These are phyloP conservation scores for Acleris cristana DNA, from an alignment of 2,888 invertebrate genomes.

Conservation along the genomic window DNA sequence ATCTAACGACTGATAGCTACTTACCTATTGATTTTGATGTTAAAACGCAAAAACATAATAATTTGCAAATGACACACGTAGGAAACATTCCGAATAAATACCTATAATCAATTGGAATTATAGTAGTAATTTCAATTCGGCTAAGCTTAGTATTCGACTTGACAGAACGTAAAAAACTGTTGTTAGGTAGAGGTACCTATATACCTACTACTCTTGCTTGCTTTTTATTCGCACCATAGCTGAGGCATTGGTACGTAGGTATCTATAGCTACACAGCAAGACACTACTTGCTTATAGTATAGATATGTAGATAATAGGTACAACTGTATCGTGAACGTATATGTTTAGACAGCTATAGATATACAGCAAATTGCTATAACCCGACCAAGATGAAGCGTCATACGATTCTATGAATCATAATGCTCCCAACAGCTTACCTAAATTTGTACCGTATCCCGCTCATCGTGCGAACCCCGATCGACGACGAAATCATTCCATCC, in stretches of 20 bases:
- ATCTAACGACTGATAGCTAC: not conserved
- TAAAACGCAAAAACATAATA: not conserved
- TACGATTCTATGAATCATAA: constrained; percentile 49
- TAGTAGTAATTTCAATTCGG: too few species aligned
- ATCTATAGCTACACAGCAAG: not conserved
- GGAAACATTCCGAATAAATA: not conserved
- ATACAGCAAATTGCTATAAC: constrained; percentile 69
- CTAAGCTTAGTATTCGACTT: too few species aligned
- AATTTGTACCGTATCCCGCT: constrained; percentile 64
- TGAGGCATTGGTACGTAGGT: not conserved
- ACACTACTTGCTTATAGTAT: constrained; percentile 17
- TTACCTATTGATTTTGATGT: not conserved
- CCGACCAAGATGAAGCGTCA: constrained; percentile 62
- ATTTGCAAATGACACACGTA: not conserved
- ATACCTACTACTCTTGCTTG: constrained; percentile 1
- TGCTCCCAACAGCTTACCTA: constrained; percentile 54
- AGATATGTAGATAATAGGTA: constrained; percentile 42
- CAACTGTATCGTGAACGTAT: constrained; percentile 46
- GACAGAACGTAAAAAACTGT: too few species aligned
- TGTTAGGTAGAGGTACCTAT: too few species aligned
- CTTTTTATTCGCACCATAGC: constrained; percentile 23
- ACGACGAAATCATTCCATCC: constrained; percentile 84
- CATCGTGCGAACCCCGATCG: constrained; percentile 76
- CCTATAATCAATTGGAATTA: too few species aligned
- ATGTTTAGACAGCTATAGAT: constrained; percentile 50